Evolutionary conservation across 2,888 invertebrate species (phyloP).

Genomic region (Agapostemon virescens): DNA sequence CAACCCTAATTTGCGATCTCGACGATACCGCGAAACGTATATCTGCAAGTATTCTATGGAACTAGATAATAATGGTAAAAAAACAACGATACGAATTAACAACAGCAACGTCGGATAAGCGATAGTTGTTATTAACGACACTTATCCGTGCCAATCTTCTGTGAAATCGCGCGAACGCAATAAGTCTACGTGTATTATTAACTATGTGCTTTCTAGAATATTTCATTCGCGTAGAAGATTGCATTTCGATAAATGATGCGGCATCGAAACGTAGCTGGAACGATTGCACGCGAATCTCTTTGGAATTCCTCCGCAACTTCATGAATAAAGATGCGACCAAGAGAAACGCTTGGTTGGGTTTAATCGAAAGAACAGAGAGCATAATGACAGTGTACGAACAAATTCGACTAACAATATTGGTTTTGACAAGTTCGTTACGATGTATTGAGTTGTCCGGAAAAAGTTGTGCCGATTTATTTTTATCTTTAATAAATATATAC

Average conservation of each 20-base stretch:
- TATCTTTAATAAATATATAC: too few relatives aligned
- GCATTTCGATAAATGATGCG: background rate
- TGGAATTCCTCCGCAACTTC: background rate
- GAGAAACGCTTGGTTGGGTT: background rate
- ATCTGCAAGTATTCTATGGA: background rate
- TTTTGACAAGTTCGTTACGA: too few relatives aligned
- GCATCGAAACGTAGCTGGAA: background rate
- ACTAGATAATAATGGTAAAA: background rate
- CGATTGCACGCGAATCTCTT: background rate
- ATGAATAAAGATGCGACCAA: background rate
- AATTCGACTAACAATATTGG: too few relatives aligned
- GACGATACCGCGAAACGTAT: background rate
- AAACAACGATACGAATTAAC: background rate
- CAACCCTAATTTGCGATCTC: background rate
- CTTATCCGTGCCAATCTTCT: background rate
- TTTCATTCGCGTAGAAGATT: background rate
- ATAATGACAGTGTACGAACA: background rate
- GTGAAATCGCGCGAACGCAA: conserved; percentile 5
- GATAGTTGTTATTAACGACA: background rate
- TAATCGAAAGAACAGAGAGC: background rate
- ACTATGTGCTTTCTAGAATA: conserved; percentile 5
- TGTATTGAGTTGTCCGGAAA: too few relatives aligned
- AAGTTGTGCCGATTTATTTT: too few relatives aligned
- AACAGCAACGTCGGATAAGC: background rate
- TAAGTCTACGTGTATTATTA: background rate